Base-by-base conservation (phyloP, 2,113 vertebrate genomes). In the Arizona elegans region DNA sequence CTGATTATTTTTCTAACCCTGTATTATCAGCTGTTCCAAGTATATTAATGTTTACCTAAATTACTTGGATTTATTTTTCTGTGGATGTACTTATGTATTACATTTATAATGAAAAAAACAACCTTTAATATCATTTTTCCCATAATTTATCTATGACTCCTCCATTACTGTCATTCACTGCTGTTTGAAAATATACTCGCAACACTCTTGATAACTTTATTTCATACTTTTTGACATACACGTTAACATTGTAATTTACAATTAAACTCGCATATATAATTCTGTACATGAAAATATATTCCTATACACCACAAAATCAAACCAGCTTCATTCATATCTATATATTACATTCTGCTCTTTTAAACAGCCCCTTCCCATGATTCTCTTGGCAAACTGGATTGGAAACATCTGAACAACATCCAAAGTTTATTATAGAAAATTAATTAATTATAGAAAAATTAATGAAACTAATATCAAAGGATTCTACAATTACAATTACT, bases 31-130 rank as follows among this genome's bases (percentile, higher is more conserved):
- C 70, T 91, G 65, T 92, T 96, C 58, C 94, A 24, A 0, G 95
- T 29, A 54, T 90, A 87, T 81, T 96, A 94, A 94, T 91, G 50
- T 55, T 94, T 88, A 94, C 33, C 89, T 59, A 94, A 94, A 3
- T 96, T 90, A 89, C 13, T 95, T 94, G 29, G 56, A 93, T 96
- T 95, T 94, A 96, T 96, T 96, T 93, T 93, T 13, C 70, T 92
- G 12, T 93, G 90, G 93, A 93, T 95, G 38, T 91, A 87, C 88
- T 52, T 55, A 15, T 52, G 29, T 93, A 54, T 81, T 52, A 38
- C 92, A 52, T 91, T 96, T 96, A 93, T 89, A 91, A 91, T 96
- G 91, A 96, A 8, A 93, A 89, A 95, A 92, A 50, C 15, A 55
- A 26, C 29, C 92, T 70, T 87, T 93, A 95, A 38, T 26, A 95